These are phyloP conservation scores for Spodoptera picta DNA, from an alignment of 2,888 invertebrate genomes.

Conservation along the genomic window DNA sequence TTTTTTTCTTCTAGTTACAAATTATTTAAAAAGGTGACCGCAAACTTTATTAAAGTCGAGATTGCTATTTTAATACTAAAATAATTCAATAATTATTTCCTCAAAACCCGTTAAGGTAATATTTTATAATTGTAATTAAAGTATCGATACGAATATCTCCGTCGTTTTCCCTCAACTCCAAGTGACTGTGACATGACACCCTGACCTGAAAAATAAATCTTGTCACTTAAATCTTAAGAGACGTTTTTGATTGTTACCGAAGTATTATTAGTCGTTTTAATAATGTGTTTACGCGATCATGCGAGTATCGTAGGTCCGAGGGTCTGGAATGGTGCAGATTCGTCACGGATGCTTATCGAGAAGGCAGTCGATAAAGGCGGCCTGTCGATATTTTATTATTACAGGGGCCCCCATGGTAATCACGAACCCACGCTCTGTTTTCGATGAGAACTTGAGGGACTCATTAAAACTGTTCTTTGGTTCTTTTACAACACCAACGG, in stretches of 20 bases:
- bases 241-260: conserved; percentile 40
- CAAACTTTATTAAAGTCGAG: too few species aligned
- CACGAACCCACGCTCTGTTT: conserved; percentile 75
- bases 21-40: too few species aligned
- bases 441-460: conserved; percentile 72
- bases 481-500: conserved; percentile 32
- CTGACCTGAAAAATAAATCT: conserved; percentile 38
- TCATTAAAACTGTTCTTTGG: conserved; percentile 61
- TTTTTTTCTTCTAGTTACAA: too few species aligned
- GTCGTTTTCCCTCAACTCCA: conserved; percentile 64
- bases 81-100: conserved; percentile 20
- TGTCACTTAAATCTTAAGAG: conserved; percentile 38
- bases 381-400: conserved; percentile 85
- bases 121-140: conserved; percentile 81
- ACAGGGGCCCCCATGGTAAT: conserved; percentile 77
- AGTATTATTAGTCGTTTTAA: conserved; percentile 52
- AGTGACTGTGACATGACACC: conserved; percentile 22
- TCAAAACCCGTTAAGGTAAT: conserved; percentile 67
- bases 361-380: conserved; percentile 84
- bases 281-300: conserved; percentile 44
- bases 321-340: conserved; percentile 81
- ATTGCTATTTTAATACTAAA: too few species aligned
- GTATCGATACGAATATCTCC: conserved; percentile 82
- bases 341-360: conserved; percentile 88
- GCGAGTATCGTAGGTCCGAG: conserved; percentile 48